Base-by-base conservation (phyloP, 2,797 vertebrate genomes). In the Scarus forsteni region DNA sequence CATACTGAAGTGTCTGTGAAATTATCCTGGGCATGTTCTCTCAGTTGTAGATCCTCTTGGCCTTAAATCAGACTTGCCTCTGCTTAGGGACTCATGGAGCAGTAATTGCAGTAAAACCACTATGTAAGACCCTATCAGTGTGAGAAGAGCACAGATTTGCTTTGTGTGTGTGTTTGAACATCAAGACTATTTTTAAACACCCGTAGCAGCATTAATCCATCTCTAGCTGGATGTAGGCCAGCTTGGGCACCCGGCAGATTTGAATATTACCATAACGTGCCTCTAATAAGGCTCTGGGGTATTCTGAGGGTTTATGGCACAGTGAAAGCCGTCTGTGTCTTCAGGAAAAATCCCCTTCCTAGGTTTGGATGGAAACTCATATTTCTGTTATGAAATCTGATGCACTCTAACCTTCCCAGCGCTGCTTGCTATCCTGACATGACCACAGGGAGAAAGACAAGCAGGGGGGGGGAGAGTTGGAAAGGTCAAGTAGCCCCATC, bases 251-350 rank as follows among this genome's bases (percentile, higher is more conserved):
- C 84, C 87, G 18, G 58, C 80, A 86, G 79, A 88, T 88, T 91
- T 89, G 50, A 89, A 88, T 88, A 92, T 92, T 86, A 87, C 81
- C 88, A 88, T 92, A 89, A 90, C 80, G 49, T 69, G 68, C 75
- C 79, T 84, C 85, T 92, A 92, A 93, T 89, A 90, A 91, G 88
- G 73, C 93, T 88, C 90, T 74, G 83, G 89, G 86, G 92, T 67
- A 85, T 88, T 89, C 46, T 69, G 49, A 70, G 69, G 71, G 46
- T 44, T 36, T 71, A 67, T 63, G 45, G 55, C 58, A 15, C 13
- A 66, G 63, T 68, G 43, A 64, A 52, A 63, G 62, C 70, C 48
- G 35, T 65, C 76, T 74, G 51, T 68, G 51, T 79, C 38, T 79
- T 66, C 10, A 57, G 50, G 77, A 72, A 65, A 74, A 81, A 61